Conservation (phyloP, 2,797 vertebrate genomes). For the Bucorvus abyssinicus region DNA sequence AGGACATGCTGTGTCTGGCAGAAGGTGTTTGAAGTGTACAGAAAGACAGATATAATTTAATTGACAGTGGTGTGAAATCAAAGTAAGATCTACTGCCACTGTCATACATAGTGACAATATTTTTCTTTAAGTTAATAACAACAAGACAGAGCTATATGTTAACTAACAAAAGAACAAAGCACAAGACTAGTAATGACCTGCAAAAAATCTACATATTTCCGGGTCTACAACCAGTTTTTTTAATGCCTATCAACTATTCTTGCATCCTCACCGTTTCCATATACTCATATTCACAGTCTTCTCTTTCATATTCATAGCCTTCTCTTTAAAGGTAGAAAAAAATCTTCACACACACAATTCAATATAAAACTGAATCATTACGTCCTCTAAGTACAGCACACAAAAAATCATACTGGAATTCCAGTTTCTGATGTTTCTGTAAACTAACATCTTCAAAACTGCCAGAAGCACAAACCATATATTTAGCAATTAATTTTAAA, state of each 20-base stretch:
- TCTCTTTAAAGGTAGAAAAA: not conserved
- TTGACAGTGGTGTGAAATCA: not conserved
- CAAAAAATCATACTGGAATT: not conserved
- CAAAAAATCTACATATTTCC: not conserved
- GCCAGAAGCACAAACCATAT: not conserved
- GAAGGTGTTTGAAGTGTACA: not conserved
- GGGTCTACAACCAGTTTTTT: not conserved
- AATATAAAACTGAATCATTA: not conserved
- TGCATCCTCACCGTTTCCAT: not conserved
- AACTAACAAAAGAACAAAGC: not conserved
- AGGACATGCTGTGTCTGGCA: not conserved
- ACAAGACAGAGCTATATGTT: not conserved
- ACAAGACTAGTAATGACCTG: not conserved
- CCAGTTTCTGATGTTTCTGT: not conserved
- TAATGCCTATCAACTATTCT: not conserved
- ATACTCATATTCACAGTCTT: not conserved
- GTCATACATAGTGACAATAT: not conserved
- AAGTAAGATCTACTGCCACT: not conserved
- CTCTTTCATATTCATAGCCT: too few species aligned
- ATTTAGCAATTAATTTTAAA: not conserved
- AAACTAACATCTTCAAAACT: not conserved
- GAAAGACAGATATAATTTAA: not conserved
- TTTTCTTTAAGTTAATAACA: not conserved
- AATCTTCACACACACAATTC: not conserved
- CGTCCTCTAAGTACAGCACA: not conserved